Evolutionary conservation across 2,888 invertebrate species (phyloP).

Genomic region (Uropetala carovei): DNA sequence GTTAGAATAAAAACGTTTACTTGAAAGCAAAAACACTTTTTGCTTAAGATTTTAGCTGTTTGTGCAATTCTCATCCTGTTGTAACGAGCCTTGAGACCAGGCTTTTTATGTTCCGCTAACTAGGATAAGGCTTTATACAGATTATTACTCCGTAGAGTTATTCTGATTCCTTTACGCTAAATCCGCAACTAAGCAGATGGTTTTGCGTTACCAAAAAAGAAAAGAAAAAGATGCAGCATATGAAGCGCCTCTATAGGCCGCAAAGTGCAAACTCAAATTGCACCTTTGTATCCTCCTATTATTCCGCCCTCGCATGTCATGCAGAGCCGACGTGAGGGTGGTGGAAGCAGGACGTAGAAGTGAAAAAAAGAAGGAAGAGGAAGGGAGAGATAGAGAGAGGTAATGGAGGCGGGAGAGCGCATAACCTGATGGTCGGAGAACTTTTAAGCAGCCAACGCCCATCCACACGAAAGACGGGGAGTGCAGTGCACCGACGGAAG

Average conservation of each 20-base stretch:
- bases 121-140: too few species aligned
- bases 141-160: not conserved
- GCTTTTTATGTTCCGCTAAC: too few species aligned
- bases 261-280: constrained; percentile 10
- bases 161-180: not conserved
- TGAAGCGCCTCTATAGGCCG: not conserved
- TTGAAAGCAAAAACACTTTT: too few species aligned
- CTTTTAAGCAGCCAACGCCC: constrained; percentile 22
- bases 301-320: not conserved
- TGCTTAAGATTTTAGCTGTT: too few species aligned
- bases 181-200: not conserved
- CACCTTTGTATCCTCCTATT: not conserved
- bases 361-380: not conserved
- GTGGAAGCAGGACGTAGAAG: not conserved
- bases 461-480: not conserved
- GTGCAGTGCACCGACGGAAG: not conserved
- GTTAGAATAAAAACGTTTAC: too few species aligned
- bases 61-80: too few species aligned
- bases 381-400: not conserved
- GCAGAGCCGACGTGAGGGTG: not conserved
- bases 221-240: not conserved
- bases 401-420: not conserved
- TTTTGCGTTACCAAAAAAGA: not conserved
- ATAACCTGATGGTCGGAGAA: not conserved
- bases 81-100: too few species aligned